These are phyloP conservation scores for Epinotia demarniana DNA, from an alignment of 2,888 invertebrate species.

Conservation along the genomic window DNA sequence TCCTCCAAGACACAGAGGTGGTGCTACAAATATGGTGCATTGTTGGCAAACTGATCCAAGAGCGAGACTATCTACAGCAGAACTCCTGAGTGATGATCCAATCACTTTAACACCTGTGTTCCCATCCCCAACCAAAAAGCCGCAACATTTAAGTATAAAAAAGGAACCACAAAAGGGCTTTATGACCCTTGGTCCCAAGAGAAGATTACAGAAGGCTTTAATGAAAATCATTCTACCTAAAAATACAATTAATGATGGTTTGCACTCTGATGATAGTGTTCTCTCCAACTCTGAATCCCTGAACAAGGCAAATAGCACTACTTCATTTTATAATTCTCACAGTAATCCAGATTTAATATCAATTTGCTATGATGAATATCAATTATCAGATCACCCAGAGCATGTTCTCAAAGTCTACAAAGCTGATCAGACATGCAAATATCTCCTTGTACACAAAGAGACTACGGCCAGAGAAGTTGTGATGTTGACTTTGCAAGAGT, in stretches of 20 bases:
- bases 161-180: slow-evolving; percentile 90
- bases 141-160: slow-evolving; percentile 84
- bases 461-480: slow-evolving; percentile 96
- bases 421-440: slow-evolving; percentile 99
- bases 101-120: slow-evolving; percentile 78
- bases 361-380: slow-evolving; percentile 91
- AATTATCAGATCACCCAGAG: slow-evolving; percentile 95
- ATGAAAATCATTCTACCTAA: slow-evolving; percentile 96
- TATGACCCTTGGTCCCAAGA: slow-evolving; percentile 95
- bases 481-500: slow-evolving; percentile 98
- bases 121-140: slow-evolving; percentile 82
- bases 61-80: slow-evolving; percentile 91
- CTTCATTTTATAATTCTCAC: slow-evolving; percentile 91
- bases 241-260: slow-evolving; percentile 89
- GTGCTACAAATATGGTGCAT: slow-evolving; percentile 87
- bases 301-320: slow-evolving; percentile 76
- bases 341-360: slow-evolving; percentile 95
- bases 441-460: slow-evolving; percentile 97
- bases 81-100: slow-evolving; percentile 84
- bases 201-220: slow-evolving; percentile 92
- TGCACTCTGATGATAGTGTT: slow-evolving; percentile 87
- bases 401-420: slow-evolving; percentile 98
- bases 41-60: slow-evolving; percentile 88
- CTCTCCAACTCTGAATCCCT: slow-evolving; percentile 85
- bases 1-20: slow-evolving; percentile 89